Conservation (phyloP, 2,797 vertebrate genomes). For the Basileuterus tristriatus region DNA sequence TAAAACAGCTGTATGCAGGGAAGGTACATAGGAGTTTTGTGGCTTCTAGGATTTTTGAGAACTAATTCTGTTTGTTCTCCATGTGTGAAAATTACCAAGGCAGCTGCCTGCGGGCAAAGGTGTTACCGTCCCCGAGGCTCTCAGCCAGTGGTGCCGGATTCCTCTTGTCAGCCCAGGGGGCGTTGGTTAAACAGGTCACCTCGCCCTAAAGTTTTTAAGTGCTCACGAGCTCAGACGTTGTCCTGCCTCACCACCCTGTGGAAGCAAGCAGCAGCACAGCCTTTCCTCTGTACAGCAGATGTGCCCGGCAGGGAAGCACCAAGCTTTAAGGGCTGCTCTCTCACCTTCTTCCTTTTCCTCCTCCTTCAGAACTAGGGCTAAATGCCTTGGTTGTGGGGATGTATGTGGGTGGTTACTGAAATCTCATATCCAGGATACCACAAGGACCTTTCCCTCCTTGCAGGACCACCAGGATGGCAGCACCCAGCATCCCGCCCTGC, state of each 20-base stretch:
- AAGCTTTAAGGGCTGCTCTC: neutral
- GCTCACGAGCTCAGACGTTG: neutral
- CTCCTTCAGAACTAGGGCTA: neutral
- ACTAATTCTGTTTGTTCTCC: neutral
- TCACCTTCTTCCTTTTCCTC: neutral
- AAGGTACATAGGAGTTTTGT: neutral
- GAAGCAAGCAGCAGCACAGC: slow-evolving; percentile 12
- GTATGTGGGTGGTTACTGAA: neutral
- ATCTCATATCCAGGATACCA: neutral
- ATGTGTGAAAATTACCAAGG: neutral
- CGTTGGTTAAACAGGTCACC: neutral
- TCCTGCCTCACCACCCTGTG: slow-evolving; percentile 44
- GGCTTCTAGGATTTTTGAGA: neutral
- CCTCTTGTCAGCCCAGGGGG: neutral
- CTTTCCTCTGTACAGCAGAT: neutral
- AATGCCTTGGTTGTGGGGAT: neutral
- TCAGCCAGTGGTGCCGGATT: rapidly evolving
- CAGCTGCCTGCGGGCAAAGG: neutral
- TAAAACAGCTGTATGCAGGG: neutral
- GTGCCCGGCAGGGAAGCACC: neutral
- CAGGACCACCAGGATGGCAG: neutral
- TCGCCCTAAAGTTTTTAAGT: rapidly evolving
- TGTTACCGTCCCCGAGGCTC: neutral
- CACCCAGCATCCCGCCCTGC: rapidly evolving
- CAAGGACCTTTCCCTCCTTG: rapidly evolving